Evolutionary conservation across 2,797 vertebrate genomes (phyloP).

Genomic region (Chromobotia macracanthus): DNA sequence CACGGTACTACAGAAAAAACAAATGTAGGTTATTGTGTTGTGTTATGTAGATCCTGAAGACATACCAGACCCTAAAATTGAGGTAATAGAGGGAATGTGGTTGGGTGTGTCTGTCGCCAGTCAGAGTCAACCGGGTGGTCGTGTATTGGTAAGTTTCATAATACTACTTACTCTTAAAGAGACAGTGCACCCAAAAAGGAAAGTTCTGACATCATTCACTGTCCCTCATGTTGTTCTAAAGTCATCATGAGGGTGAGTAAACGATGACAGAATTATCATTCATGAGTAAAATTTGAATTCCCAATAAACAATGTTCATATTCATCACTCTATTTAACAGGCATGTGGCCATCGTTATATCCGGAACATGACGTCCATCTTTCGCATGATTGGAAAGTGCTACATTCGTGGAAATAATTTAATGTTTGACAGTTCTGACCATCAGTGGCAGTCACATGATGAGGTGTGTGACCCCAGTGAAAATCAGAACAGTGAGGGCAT

Average conservation of each 20-base stretch:
- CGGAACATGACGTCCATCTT: slow-evolving; percentile 77
- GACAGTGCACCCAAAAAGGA: too few species aligned
- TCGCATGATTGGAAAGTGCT: slow-evolving; percentile 91
- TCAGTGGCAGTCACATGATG: slow-evolving; percentile 85
- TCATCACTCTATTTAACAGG: slow-evolving; percentile 66
- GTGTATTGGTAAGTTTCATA: slow-evolving; percentile 84
- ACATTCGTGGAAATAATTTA: slow-evolving; percentile 84
- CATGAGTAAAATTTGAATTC: too few species aligned
- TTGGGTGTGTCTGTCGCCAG: slow-evolving; percentile 88
- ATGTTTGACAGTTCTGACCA: slow-evolving; percentile 66
- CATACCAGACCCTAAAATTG: slow-evolving; percentile 19
- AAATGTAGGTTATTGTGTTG: neutral
- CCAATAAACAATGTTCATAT: too few species aligned
- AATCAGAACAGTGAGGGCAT: slow-evolving; percentile 79
- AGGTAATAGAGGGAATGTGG: slow-evolving; percentile 91
- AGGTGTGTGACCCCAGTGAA: slow-evolving; percentile 83
- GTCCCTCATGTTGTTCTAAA: too few species aligned
- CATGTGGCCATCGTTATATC: slow-evolving; percentile 88
- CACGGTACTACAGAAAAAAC: neutral
- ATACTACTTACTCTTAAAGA: neutral
- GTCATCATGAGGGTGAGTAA: too few species aligned
- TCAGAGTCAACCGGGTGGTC: slow-evolving; percentile 79
- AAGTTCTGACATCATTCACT: too few species aligned
- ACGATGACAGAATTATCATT: too few species aligned
- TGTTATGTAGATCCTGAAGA: slow-evolving; percentile 55